Base-by-base conservation (phyloP, 2,888 invertebrate genomes). In the Andrena bicolor region DNA sequence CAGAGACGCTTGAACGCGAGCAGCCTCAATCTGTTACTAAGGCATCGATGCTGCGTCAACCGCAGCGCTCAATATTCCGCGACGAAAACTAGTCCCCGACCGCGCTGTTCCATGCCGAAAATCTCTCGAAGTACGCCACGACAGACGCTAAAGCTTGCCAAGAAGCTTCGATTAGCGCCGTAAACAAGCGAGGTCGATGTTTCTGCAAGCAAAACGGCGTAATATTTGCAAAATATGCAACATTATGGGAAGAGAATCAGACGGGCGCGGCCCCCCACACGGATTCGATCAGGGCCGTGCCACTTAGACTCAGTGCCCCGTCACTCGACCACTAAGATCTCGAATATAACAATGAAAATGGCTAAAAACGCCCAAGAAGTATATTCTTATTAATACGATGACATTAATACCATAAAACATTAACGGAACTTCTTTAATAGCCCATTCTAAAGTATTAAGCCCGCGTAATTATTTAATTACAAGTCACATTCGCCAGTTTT, bases 71-170 rank as follows among this genome's bases (percentile, higher is more conserved):
- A 60, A 70, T 80, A 73, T 58, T 84, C 26, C 82, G 89, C 89
- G 60, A 51, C 53, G 30, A 49, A 58, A 87, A 87, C 16, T 89
- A 90, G 89, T 86, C 84, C 82, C 2, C 28, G 30, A 56, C 41
- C 53, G 20, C 16, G 41, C 60, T 41, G 13, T 65, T 66, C 56
- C 74, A 84, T 61, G 51, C 26, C 26, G 35, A 71, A 83, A 84
- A 90, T 90, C 91, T 90, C 89, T 85, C 79, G 86, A 93, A 93
- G 93, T 93, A 93, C 92, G 84, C 49, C n/a, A 89, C 78, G 92
- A 92, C 93, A 92, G 80, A 87, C 63, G 41, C 1, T 28, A 53
- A 74, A 80, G 88, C 41, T 53, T 20, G 2, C 20, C 10, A n/a
- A 20, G 28, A 32, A 28, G 28, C 35, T 49, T 51, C 64, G 56